Evolutionary conservation across 2,113 vertebrate species (phyloP).

Genomic region (Cyanistes caeruleus): DNA sequence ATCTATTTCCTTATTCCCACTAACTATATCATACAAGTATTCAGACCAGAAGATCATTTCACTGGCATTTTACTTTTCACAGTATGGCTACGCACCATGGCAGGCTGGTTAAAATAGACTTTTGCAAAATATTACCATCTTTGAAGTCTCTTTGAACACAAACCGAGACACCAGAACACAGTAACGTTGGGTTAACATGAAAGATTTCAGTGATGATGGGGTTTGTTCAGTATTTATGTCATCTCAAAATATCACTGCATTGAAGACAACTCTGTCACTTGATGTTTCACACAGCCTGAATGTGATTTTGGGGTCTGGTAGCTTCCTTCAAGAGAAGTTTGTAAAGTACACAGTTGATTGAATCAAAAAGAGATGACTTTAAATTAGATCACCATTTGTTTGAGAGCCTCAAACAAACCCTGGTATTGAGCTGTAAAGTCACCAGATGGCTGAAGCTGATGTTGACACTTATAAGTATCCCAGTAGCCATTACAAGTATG

Average conservation of each 20-base stretch:
- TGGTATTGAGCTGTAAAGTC: not conserved
- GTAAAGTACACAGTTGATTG: not conserved
- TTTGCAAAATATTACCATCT: not conserved
- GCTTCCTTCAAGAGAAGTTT: not conserved
- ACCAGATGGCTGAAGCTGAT: not conserved
- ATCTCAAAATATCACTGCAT: not conserved
- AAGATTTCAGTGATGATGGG: accelerated
- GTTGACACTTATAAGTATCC: not conserved
- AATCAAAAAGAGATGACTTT: not conserved
- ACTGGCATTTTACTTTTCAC: not conserved
- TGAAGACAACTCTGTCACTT: not conserved
- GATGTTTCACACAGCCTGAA: not conserved
- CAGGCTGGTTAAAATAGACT: not conserved
- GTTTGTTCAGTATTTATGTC: not conserved
- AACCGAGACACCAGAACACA: not conserved
- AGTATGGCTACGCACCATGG: no score
- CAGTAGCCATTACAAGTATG: not conserved
- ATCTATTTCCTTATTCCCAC: not conserved
- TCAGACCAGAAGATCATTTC: not conserved
- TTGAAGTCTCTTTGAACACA: not conserved
- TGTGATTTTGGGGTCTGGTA: not conserved
- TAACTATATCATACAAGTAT: not conserved
- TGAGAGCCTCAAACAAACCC: not conserved
- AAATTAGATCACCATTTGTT: not conserved
- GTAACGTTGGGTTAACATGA: accelerated